Percentiles rank a stretch among this genome's conserved stretches.
Conservation (phyloP, 2,113 vertebrate species). For the Hydropotes inermis region DNA sequence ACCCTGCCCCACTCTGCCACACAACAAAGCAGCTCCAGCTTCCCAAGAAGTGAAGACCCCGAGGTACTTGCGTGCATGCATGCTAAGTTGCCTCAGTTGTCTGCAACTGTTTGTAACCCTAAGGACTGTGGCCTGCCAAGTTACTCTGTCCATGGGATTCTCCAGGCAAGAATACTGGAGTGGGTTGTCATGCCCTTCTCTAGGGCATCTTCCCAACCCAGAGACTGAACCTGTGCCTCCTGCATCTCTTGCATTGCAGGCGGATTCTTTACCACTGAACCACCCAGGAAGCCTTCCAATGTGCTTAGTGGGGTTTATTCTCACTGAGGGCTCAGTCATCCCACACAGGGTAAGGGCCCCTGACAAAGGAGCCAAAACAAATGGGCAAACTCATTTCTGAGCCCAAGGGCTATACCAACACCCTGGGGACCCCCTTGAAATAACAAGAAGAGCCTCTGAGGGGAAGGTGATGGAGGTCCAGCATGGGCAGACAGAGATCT, state of each 20-base stretch:
- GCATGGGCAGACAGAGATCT: not conserved
- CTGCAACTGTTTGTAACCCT: not conserved
- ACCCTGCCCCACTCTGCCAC: not conserved
- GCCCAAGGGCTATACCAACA: not conserved
- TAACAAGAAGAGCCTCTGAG: not conserved
- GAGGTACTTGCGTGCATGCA: fast-evolving
- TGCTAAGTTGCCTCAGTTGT: not conserved
- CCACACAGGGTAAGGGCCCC: not conserved
- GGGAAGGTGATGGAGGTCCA: not conserved
- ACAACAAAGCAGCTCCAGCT: not conserved
- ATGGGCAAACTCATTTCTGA: not conserved
- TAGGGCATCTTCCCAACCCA: not conserved
- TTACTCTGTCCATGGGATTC: not conserved
- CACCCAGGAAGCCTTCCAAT: not conserved
- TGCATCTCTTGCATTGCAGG: not conserved
- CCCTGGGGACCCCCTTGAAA: not conserved
- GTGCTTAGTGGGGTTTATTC: not conserved
- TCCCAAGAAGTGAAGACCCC: not conserved
- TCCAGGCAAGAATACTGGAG: not conserved
- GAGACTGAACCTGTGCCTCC: not conserved
- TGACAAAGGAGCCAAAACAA: not conserved
- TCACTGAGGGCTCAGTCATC: not conserved
- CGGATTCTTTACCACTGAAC: not conserved
- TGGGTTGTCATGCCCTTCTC: not conserved
- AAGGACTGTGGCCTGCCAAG: not conserved